Evolutionary conservation across 2,797 vertebrate species (phyloP), one percentile per base, ranked within the genome.

Genomic region (Aldrovandia affinis): DNA sequence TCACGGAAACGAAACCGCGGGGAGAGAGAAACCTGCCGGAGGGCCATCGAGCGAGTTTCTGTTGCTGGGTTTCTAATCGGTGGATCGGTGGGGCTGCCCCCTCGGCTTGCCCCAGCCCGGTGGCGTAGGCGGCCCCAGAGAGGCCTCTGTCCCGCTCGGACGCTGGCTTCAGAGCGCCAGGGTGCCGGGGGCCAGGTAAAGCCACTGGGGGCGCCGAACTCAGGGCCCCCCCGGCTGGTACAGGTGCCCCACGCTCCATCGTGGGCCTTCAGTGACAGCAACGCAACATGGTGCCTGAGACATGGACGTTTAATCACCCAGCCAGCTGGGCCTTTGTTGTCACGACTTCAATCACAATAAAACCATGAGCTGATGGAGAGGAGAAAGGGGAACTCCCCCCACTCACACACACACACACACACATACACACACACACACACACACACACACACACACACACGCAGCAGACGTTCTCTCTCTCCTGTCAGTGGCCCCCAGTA

Each of bases 241-340:
- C n/a, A 25, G 70, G 22, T 75, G 20, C 36, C 70, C 22, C 52
- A n/a, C 33, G n/a, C 91, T 91, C 92, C 8, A 10, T 39, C 70
- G 15, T 9, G 36, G 6, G 18, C 33, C 20, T 42, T 25, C 20
- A 44, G 36, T 75, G 39, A 75, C 20, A 44, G 70, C 89, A 91
- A 91, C 93, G 91, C 92, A 93, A 89, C 92, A 92, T 89, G 91
- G 91, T 92, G 91, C 91, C 90, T 92, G 91, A 28, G n/a, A 79
- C 78, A 79, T 79, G 89, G 92, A 90, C 90, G 92, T 91, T 91
- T 94, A 93, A 95, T 93, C 94, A 92, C 86, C 87, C 84, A 70
- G 77, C 93, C 94, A 94, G 94, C 93, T 95, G 94, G 90, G 93
- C 92, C 90, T 92, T 93, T 93, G 92, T 94, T 90, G 89, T 87